phyloP scores from a whole-genome alignment of 2,888 invertebrate genomes.

The Mactromeris polynyma region DNA sequence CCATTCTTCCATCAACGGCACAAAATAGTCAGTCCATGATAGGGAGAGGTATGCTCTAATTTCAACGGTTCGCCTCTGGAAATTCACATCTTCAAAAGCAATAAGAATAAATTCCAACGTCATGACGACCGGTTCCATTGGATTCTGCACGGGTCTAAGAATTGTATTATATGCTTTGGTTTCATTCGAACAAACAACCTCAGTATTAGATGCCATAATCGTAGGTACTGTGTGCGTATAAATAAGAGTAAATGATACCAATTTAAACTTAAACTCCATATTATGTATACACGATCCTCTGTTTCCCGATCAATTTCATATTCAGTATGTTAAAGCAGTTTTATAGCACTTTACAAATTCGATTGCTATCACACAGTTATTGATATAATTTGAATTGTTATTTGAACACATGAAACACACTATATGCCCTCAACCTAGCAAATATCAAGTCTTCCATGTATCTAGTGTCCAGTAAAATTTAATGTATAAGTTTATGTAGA shows the following conservation, averaged over 20 bases:
- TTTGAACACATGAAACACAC: too few species aligned
- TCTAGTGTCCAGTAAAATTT: too few species aligned
- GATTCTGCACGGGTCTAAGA: background rate
- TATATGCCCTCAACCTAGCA: too few species aligned
- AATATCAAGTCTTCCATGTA: too few species aligned
- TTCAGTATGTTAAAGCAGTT: too few species aligned
- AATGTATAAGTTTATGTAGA: too few species aligned
- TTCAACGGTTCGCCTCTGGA: background rate
- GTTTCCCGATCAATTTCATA: too few species aligned
- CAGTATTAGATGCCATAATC: background rate
- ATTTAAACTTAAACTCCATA: background rate
- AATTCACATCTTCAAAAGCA: constrained; percentile 6
- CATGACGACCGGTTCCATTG: background rate
- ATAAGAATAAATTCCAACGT: background rate
- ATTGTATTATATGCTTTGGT: background rate
- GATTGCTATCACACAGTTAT: too few species aligned
- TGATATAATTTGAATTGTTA: too few species aligned
- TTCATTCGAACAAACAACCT: background rate
- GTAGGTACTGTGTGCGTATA: background rate
- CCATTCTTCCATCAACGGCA: background rate
- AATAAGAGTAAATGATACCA: background rate
- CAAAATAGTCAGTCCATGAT: constrained; percentile 6
- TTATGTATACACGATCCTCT: background rate
- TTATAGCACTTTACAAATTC: too few species aligned
- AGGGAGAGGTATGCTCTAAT: background rate